Conservation (phyloP, 2,113 vertebrate species). For the Butorides virescens region DNA sequence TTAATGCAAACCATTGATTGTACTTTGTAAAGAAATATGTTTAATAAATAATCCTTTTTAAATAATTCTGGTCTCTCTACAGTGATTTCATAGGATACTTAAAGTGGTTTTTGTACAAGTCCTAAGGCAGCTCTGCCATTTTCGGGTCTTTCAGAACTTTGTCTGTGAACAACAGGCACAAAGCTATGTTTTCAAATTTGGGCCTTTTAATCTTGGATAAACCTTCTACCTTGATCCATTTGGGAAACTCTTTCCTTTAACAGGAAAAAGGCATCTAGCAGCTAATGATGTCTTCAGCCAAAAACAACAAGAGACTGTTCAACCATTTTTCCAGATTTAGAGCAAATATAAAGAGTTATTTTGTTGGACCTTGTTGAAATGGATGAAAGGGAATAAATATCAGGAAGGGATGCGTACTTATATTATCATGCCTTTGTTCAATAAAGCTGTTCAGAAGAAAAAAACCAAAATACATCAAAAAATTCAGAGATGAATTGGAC, state of each 20-base stretch:
- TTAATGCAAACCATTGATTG: slow-evolving; percentile 74
- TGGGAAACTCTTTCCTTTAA: slow-evolving; percentile 65
- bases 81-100: slow-evolving; percentile 48
- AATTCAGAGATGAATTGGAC: not conserved
- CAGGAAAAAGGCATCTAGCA: slow-evolving; percentile 64
- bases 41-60: slow-evolving; percentile 85
- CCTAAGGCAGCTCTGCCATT: not conserved
- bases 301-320: slow-evolving; percentile 33
- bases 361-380: not conserved
- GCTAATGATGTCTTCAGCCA: slow-evolving; percentile 54
- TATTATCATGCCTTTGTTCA: not conserved
- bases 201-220: slow-evolving; percentile 66
- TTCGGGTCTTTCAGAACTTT: not conserved
- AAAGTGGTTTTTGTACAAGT: not conserved
- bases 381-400: not conserved
- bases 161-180: not conserved
- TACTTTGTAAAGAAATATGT: slow-evolving; percentile 81
- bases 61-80: slow-evolving; percentile 61
- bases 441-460: not conserved
- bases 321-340: slow-evolving; percentile 39
- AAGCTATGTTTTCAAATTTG: slow-evolving; percentile 9
- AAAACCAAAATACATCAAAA: not conserved
- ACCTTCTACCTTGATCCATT: slow-evolving; percentile 64
- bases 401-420: not conserved
- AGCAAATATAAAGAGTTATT: slow-evolving; percentile 23